phyloP scores from a whole-genome alignment of 2,797 vertebrate genomes.

The Agapornis canus region DNA sequence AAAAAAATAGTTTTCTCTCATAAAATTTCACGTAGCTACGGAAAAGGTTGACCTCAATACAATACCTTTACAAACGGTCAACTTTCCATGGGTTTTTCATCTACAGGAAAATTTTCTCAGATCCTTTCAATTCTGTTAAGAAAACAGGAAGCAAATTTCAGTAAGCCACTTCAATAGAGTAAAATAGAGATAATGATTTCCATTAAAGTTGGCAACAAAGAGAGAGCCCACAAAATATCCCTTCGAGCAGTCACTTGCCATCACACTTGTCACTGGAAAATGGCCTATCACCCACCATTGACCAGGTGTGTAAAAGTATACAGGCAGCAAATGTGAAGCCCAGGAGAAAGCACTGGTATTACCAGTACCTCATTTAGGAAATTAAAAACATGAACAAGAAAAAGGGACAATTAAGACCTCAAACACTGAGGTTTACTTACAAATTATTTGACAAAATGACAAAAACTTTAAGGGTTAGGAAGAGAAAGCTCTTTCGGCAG shows the following conservation, averaged over 20 bases:
- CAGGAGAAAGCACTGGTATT: neutral
- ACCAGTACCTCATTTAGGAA: neutral
- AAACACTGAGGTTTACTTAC: neutral
- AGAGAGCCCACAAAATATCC: neutral
- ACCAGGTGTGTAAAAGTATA: accelerated
- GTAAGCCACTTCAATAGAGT: slow-evolving; percentile 2
- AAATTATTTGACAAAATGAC: neutral
- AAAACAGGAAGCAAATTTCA: slow-evolving; percentile 56
- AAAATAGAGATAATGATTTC: neutral
- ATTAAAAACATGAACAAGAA: neutral
- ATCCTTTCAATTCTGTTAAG: slow-evolving; percentile 21
- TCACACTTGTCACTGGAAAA: neutral
- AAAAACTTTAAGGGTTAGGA: accelerated
- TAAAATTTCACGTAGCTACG: neutral
- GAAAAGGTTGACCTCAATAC: neutral
- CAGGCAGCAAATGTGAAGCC: accelerated
- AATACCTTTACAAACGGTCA: neutral
- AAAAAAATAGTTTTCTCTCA: neutral
- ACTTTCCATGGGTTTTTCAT: slow-evolving; percentile 16
- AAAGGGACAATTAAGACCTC: neutral
- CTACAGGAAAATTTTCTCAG: slow-evolving; percentile 24
- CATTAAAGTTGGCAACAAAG: neutral
- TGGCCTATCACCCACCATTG: neutral
- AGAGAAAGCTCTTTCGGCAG: neutral
- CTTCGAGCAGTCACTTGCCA: neutral